phyloP scores from a whole-genome alignment of 2,113 vertebrate species.

The Acinonyx jubatus region DNA sequence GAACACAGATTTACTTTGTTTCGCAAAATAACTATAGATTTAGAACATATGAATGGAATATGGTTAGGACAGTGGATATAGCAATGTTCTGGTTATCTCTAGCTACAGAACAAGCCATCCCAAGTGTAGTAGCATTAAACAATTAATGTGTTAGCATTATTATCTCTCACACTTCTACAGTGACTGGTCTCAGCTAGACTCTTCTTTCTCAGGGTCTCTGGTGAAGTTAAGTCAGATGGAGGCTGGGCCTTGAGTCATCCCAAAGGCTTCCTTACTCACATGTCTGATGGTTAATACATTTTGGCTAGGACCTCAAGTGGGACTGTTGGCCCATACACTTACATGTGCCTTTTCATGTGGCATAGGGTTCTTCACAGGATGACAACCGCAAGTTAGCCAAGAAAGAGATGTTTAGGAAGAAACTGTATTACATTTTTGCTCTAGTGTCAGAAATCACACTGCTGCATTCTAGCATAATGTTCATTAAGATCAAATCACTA shows the following conservation, averaged over 20 bases:
- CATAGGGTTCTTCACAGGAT: not conserved
- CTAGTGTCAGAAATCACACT: not conserved
- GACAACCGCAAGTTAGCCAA: not conserved
- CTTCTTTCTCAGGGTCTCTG: not conserved
- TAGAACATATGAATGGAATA: not conserved
- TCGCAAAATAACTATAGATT: not conserved
- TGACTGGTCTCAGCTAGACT: not conserved
- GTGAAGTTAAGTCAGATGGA: not conserved
- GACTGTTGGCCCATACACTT: not conserved
- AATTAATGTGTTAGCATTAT: not conserved
- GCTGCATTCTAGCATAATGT: not conserved
- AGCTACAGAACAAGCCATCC: not conserved
- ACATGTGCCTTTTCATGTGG: not conserved
- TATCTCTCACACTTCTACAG: not conserved
- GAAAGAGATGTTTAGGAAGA: not conserved
- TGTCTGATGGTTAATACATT: not conserved
- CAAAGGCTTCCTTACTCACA: not conserved
- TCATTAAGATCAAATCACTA: not conserved
- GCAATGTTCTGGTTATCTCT: not conserved
- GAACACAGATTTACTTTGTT: not conserved
- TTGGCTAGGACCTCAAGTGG: not conserved
- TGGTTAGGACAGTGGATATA: not conserved
- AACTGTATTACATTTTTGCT: not conserved
- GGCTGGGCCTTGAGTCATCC: not conserved
- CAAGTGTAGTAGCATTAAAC: not conserved